A percentile compares a stretch with the other conserved stretches of the same genome.
phyloP scores from a whole-genome alignment of 2,797 vertebrate species.

The Phaenicophaeus curvirostris region DNA sequence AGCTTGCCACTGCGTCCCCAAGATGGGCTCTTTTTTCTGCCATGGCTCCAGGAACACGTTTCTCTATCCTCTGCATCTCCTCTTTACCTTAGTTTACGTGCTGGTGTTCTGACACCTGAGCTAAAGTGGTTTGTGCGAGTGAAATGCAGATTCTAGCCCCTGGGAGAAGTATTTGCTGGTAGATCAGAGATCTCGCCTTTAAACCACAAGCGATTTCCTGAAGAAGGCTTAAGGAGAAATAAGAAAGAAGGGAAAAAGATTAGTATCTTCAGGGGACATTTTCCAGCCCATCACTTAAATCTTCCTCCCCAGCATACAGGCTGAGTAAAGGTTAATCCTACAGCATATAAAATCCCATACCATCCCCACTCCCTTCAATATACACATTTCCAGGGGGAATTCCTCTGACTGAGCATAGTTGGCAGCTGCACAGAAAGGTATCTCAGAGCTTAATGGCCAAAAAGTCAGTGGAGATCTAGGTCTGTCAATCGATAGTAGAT shows the following conservation, averaged over 20 bases:
- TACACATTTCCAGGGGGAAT: constrained; percentile 45
- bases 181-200: constrained; percentile 16
- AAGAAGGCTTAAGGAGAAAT: constrained; percentile 21
- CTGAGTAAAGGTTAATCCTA: constrained; percentile 52
- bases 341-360: background rate
- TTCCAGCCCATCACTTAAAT: constrained; percentile 44
- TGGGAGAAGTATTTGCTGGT: background rate
- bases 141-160: background rate
- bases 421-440: background rate
- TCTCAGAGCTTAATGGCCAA: background rate
- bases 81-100: background rate
- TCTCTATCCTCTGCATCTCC: background rate
- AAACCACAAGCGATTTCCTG: constrained; percentile 41
- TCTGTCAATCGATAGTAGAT: background rate
- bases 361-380: background rate
- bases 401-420: background rate
- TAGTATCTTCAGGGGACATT: constrained; percentile 28
- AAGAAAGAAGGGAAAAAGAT: background rate
- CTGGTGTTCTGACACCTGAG: background rate
- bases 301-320: background rate
- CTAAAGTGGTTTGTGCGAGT: background rate
- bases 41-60: background rate
- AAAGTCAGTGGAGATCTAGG: background rate
- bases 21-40: background rate
- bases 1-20: background rate